Evolutionary conservation across 2,113 vertebrate species (phyloP).

Genomic region (Syngnathus scovelli): DNA sequence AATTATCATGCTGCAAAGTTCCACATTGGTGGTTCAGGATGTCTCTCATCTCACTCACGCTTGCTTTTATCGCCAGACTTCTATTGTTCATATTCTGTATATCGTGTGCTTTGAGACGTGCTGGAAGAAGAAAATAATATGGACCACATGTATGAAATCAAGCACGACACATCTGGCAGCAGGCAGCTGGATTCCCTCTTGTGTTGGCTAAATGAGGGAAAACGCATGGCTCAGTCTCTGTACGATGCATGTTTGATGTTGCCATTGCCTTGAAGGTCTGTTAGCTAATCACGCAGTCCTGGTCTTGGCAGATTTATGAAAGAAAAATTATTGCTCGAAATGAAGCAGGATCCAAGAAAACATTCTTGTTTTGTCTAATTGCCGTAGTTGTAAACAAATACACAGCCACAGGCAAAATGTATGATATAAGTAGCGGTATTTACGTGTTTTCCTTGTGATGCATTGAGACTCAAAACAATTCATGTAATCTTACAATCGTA

Average conservation of each 20-base stretch:
- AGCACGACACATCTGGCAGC: conserved; percentile 67
- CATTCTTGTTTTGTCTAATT: not conserved
- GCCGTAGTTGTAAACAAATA: not conserved
- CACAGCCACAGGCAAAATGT: not conserved
- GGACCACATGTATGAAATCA: conserved; percentile 62
- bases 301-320: conserved; percentile 67
- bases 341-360: conserved; percentile 29
- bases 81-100: conserved; percentile 63
- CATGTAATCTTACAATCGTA: not conserved
- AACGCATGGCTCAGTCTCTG: conserved; percentile 46
- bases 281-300: conserved; percentile 62
- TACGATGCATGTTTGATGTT: conserved; percentile 65
- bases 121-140: conserved; percentile 54
- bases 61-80: conserved; percentile 50
- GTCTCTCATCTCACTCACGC: conserved; percentile 47
- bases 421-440: not conserved
- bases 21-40: conserved; percentile 38
- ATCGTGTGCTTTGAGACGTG: conserved; percentile 43
- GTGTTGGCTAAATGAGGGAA: conserved; percentile 56
- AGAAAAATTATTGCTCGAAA: conserved; percentile 57
- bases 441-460: not conserved
- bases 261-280: conserved; percentile 59
- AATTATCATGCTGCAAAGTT: conserved; percentile 61
- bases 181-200: conserved; percentile 53
- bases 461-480: not conserved